These are phyloP conservation scores for Goniozus legneri DNA, from an alignment of 1,140 invertebrate genomes.

Conservation along the genomic window DNA sequence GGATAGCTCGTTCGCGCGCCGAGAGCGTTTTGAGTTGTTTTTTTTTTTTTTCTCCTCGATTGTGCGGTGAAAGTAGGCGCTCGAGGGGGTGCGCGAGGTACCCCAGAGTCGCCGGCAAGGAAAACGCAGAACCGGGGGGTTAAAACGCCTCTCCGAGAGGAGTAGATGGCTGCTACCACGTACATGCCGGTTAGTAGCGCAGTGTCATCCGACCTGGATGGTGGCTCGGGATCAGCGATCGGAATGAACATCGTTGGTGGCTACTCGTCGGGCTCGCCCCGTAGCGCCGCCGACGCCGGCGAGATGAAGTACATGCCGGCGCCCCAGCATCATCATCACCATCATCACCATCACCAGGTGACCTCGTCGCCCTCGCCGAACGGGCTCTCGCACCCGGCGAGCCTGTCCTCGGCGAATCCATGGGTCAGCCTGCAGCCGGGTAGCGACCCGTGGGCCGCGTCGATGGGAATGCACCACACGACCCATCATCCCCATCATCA, in stretches of 20 bases:
- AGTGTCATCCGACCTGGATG: slow-evolving; percentile 70
- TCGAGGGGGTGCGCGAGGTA: background rate
- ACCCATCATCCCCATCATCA: slow-evolving; percentile 66
- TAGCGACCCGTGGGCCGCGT: slow-evolving; percentile 76
- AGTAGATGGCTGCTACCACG: slow-evolving; percentile 77
- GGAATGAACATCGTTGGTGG: slow-evolving; percentile 67
- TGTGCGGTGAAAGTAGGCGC: background rate
- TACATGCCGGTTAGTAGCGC: slow-evolving; percentile 77
- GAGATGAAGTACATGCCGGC: slow-evolving; percentile 93
- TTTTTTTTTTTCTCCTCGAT: background rate
- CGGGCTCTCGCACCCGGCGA: slow-evolving; percentile 64
- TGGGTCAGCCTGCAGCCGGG: slow-evolving; percentile 78
- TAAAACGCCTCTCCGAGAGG: slow-evolving; percentile 28
- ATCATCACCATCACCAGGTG: slow-evolving; percentile 69
- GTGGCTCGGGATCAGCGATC: slow-evolving; percentile 67
- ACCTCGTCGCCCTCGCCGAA: slow-evolving; percentile 63
- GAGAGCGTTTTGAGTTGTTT: background rate
- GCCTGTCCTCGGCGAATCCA: slow-evolving; percentile 65
- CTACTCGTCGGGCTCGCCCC: slow-evolving; percentile 72
- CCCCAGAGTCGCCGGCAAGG: background rate
- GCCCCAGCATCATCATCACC: slow-evolving; percentile 73
- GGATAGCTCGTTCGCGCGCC: background rate
- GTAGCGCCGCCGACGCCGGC: slow-evolving; percentile 73
- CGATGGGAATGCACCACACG: slow-evolving; percentile 58
- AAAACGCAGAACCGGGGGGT: slow-evolving; percentile 2